Percentiles rank a stretch among this genome's conserved stretches.
Conservation (phyloP, 2,113 vertebrate species). For the Sterrhoptilus dennistouni region DNA sequence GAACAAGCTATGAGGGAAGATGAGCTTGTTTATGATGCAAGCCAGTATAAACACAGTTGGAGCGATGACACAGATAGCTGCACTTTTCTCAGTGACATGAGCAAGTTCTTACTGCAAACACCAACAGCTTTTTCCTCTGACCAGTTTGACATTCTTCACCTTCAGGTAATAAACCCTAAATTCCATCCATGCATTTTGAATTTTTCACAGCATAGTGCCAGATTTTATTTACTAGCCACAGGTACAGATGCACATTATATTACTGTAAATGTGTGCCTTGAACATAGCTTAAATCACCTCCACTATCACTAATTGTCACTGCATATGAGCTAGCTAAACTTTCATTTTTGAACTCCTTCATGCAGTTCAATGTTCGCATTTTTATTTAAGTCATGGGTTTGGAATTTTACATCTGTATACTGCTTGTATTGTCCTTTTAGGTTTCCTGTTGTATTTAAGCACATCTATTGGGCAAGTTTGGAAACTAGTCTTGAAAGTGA, state of each 20-base stretch:
- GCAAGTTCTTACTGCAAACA: conserved; percentile 89
- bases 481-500: conserved; percentile 58
- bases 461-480: conserved; percentile 68
- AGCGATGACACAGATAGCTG: conserved; percentile 96
- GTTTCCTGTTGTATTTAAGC: conserved; percentile 61
- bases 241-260: conserved; percentile 45
- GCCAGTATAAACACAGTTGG: conserved; percentile 97
- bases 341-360: conserved; percentile 54
- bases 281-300: conserved; percentile 60
- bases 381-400: conserved; percentile 46
- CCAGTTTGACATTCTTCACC: conserved; percentile 90
- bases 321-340: conserved; percentile 66
- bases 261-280: conserved; percentile 61
- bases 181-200: conserved; percentile 78
- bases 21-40: conserved; percentile 99
- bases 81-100: conserved; percentile 93
- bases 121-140: conserved; percentile 89
- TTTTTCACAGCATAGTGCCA: conserved; percentile 69
- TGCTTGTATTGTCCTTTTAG: conserved; percentile 27
- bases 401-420: conserved; percentile 54
- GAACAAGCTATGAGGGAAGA: conserved; percentile 88
- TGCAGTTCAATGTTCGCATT: conserved; percentile 25
- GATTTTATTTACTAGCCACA: conserved; percentile 69
- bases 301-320: conserved; percentile 49
- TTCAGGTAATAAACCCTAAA: conserved; percentile 90